Evolutionary conservation across 2,113 vertebrate genomes (phyloP), one percentile per base, ranked within the genome.

Genomic region (Myiagra hebetior): DNA sequence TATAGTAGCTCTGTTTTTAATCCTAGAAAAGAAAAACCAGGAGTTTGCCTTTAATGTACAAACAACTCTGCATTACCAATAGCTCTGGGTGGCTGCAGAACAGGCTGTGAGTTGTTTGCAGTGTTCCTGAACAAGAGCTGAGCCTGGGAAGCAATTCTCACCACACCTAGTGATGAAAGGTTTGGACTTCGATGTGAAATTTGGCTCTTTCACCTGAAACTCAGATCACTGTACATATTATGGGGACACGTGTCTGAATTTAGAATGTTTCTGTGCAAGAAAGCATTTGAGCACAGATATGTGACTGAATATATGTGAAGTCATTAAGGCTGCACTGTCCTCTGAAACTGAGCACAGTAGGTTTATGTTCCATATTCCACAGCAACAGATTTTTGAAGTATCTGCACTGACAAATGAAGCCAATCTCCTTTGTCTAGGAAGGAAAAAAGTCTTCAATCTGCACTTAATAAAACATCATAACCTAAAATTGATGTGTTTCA

Each of bases 131-230:
- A 10, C 27, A 18, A 24, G 55, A 49, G 13, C 50, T 37, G 46
- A 79, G 81, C 46, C 67, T 42, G 68, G 57, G 67, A 62, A 88
- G 31, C 50, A 50, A 20, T 23, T 82, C 84, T 64, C 49, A 56
- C 94, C 94, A 89, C 91, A 56, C 93, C 89, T 91, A 59, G 33
- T n/a, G 69, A 84, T 59, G 76, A 87, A 42, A 46, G 79, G 13
- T 65, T 78, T 90, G 86, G n/a, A 26, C 64, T 84, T 91, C 10
- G 31, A 23, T 7, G 42, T 77, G 93, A 87, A 94, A 91, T 88
- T 81, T 96, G 94, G 87, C 94, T 92, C 91, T 89, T 92, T 78
- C 50, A 53, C 60, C 65, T 95, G 93, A 94, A 95, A 95, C 89
- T 85, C 27, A 37, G 92, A 56, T 91, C 50, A 14, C 21, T 33